Evolutionary conservation across 2,113 vertebrate species (phyloP).

Genomic region (Halichoerus grypus): DNA sequence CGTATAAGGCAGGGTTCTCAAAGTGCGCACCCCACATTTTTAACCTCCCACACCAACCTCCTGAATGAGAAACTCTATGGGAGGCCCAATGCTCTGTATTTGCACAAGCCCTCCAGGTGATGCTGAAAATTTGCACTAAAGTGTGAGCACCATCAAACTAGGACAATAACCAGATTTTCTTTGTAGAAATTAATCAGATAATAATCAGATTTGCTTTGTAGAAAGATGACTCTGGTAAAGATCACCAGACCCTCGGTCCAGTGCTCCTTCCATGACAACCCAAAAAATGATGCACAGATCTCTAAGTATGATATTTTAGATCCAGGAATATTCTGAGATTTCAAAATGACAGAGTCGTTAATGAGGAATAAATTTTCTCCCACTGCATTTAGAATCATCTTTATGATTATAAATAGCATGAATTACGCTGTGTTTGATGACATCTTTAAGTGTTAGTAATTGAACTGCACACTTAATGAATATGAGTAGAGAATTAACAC

Average conservation of each 20-base stretch:
- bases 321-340: constrained; percentile 46
- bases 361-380: constrained; percentile 67
- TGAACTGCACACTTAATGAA: constrained; percentile 55
- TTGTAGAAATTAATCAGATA: not conserved
- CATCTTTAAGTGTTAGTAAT: constrained; percentile 64
- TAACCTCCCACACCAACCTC: not conserved
- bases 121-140: not conserved
- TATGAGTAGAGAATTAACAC: constrained; percentile 43
- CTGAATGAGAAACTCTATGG: not conserved
- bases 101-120: not conserved
- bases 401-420: constrained; percentile 62
- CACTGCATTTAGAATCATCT: constrained; percentile 53
- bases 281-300: not conserved
- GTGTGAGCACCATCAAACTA: not conserved
- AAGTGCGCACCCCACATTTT: not conserved
- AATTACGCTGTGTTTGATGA: constrained; percentile 63
- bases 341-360: constrained; percentile 67
- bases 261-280: not conserved
- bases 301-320: constrained; percentile 1
- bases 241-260: not conserved
- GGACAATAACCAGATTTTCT: not conserved
- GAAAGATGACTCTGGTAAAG: not conserved
- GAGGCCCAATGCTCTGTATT: not conserved
- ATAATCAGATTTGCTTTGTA: not conserved
- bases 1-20: not conserved